Percentiles rank a stretch among this genome's conserved stretches.
phyloP scores from a whole-genome alignment of 2,888 invertebrate species.

The Macropis europaea region DNA sequence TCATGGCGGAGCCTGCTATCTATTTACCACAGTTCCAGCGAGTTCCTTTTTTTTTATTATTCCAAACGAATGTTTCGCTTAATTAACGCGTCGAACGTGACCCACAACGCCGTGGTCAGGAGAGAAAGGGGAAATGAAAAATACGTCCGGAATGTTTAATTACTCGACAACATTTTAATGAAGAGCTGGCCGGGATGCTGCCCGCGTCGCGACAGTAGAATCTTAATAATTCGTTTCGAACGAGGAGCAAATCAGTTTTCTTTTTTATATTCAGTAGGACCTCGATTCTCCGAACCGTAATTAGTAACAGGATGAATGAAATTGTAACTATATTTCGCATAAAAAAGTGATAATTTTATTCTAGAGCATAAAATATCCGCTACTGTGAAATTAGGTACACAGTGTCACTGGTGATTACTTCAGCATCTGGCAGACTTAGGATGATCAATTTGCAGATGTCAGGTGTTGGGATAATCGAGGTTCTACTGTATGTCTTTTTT shows the following conservation, averaged over 20 bases:
- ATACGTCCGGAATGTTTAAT: conserved; percentile 34
- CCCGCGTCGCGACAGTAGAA: not conserved
- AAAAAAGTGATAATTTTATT: too few species aligned
- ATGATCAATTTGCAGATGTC: too few species aligned
- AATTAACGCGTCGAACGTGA: conserved; percentile 25
- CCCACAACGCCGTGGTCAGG: not conserved
- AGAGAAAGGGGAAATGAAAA: conserved; percentile 3
- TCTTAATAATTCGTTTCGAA: not conserved
- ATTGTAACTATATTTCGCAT: too few species aligned
- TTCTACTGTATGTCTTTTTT: too few species aligned
- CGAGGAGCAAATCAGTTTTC: not conserved
- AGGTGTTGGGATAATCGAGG: too few species aligned
- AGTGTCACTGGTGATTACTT: too few species aligned
- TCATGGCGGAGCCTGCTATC: not conserved
- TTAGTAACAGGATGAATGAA: too few species aligned
- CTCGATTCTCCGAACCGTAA: too few species aligned
- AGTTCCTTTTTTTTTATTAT: conserved; percentile 1
- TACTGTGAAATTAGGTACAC: too few species aligned
- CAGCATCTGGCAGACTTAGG: too few species aligned
- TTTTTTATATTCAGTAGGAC: too few species aligned
- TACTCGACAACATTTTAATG: conserved; percentile 35
- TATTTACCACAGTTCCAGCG: conserved; percentile 3
- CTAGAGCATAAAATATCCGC: too few species aligned
- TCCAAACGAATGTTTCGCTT: conserved; percentile 22
- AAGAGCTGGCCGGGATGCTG: not conserved